Evolutionary conservation across 2,113 vertebrate genomes (phyloP).

Genomic region (Dendropsophus ebraccatus): DNA sequence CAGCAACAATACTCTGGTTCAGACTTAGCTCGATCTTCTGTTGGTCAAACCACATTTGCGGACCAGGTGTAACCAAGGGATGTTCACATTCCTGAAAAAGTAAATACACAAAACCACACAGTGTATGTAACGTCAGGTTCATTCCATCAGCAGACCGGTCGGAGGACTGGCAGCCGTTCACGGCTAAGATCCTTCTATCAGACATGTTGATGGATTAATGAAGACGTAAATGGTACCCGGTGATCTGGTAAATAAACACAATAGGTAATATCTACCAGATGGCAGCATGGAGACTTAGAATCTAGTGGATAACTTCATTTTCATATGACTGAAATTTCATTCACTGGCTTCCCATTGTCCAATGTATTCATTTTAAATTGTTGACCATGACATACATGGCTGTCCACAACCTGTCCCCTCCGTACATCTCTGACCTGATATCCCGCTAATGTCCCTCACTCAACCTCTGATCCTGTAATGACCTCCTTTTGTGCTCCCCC

Average conservation of each 20-base stretch:
- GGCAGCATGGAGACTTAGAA: not conserved
- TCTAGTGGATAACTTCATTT: not conserved
- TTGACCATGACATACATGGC: too few species aligned
- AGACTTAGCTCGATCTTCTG: not conserved
- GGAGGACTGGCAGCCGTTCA: not conserved
- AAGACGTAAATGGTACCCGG: not conserved
- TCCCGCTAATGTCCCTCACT: too few species aligned
- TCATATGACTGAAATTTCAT: too few species aligned
- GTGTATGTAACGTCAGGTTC: not conserved
- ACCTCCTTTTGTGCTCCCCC: too few species aligned
- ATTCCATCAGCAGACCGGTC: not conserved
- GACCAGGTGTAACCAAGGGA: not conserved
- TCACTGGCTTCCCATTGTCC: too few species aligned
- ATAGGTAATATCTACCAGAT: not conserved
- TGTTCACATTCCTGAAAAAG: not conserved
- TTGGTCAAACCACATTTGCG: not conserved
- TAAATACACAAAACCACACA: conserved; percentile 24
- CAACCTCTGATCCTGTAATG: too few species aligned
- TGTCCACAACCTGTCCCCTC: too few species aligned
- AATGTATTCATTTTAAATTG: too few species aligned
- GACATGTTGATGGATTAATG: not conserved
- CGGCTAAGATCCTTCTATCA: not conserved
- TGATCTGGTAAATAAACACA: not conserved
- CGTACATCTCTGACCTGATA: too few species aligned
- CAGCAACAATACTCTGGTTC: not conserved